These are phyloP conservation scores for Borostomias antarcticus DNA, from an alignment of 2,797 vertebrate genomes.

Conservation along the genomic window DNA sequence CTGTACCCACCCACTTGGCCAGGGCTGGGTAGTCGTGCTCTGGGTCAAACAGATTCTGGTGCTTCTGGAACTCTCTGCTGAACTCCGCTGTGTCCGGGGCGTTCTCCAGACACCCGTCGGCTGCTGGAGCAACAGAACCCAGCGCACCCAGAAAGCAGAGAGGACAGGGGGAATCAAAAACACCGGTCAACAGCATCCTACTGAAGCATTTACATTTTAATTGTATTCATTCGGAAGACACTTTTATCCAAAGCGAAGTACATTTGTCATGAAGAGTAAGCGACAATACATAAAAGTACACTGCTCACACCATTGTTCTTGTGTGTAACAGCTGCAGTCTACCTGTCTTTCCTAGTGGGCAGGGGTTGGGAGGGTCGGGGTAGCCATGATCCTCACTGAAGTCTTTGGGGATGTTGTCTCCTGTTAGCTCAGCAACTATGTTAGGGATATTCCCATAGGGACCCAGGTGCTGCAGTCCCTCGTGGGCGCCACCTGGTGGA, in stretches of 20 bases:
- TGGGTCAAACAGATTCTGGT: constrained; percentile 93
- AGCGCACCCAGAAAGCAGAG: too few species aligned
- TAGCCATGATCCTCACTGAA: constrained; percentile 95
- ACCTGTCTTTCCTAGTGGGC: constrained; percentile 93
- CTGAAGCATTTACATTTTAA: too few species aligned
- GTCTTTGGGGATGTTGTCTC: constrained; percentile 94
- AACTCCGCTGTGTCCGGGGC: constrained; percentile 95
- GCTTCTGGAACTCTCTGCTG: constrained; percentile 94
- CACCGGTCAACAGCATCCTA: too few species aligned
- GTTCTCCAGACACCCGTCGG: constrained; percentile 92
- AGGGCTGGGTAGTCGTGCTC: constrained; percentile 91
- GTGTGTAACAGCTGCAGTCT: constrained; percentile 18
- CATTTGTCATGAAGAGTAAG: background rate
- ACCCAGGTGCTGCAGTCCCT: constrained; percentile 95
- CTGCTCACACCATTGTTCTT: background rate
- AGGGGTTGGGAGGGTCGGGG: constrained; percentile 96
- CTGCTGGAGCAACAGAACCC: too few species aligned
- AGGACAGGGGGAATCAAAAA: too few species aligned
- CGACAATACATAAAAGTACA: too few species aligned
- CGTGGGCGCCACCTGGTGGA: constrained; percentile 92
- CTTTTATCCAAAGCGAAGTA: too few species aligned
- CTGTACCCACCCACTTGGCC: constrained; percentile 90
- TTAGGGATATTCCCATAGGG: constrained; percentile 98
- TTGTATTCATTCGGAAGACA: too few species aligned
- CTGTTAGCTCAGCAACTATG: constrained; percentile 95